Base-by-base conservation (phyloP, 2,113 vertebrate species). In the Nycticorax nycticorax region DNA sequence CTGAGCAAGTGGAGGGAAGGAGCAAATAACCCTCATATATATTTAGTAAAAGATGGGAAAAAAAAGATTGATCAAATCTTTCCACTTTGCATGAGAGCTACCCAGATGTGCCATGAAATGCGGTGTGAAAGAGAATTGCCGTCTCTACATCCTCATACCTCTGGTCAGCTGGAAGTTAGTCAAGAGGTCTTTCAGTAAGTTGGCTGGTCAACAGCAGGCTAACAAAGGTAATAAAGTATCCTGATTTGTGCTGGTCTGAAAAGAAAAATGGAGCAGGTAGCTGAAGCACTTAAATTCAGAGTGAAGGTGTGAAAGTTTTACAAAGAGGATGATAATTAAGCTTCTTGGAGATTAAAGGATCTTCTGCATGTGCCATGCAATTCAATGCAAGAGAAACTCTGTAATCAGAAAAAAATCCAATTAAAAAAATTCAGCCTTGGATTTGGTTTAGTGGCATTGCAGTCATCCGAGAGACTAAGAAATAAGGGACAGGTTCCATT, bases 241-340 rank as follows among this genome's bases (percentile, higher is more conserved):
- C 43, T n/a, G 45, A 48, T 68, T 88, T 85, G 7, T 67, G 20
- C 23, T 81, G 66, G 14, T 64, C 45, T 86, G 23, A n/a, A 92
- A 71, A 95, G 75, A 79, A 59, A 78, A 63, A 85, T 11, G 3
- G 32, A 41, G 24, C 45, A 71, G 24, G 69, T 83, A 93, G 75
- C 75, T 59, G 56, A 88, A 74, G 43, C 77, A 39, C 43, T 88
- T 91, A 86, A 72, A 93, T 91, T 84, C 79, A 67, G 41, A 74
- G 37, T 43, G 33, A 66, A 96, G 88, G 56, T 85, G 69, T 93
- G 86, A 59, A 89, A 59, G 53, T 93, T 93, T 89, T 89, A 86
- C 69, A 94, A 45, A 94, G 24, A 85, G 35, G 45, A 63, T 92
- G 86, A 85, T 96, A 97, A 97, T 95, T 94, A 94, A 93, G 56